Evolutionary conservation across 2,797 vertebrate genomes (phyloP), one percentile per base, ranked within the genome.

Genomic region (Catostomus latipinnis): DNA sequence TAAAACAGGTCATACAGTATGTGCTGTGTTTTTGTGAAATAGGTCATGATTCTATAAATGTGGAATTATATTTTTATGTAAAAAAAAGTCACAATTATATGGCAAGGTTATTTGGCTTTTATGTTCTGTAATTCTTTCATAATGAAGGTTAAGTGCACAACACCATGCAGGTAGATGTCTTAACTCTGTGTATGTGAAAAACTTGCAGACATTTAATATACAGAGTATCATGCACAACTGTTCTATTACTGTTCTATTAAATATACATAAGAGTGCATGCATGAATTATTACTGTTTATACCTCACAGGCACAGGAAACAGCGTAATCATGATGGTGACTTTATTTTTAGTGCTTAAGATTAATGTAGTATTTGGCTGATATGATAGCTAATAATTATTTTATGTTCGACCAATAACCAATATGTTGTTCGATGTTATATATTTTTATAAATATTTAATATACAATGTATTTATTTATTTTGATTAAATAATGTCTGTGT

Each of bases 61-160:
- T 70, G 57, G 34, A 70, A 46, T 69, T 70, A 61, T 70, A 43
- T 70, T n/a, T 78, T 70, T 58, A 22, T 68, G 12, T 61, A 61
- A 45, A 57, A 34, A 45, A 57, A n/a, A 48, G 52, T 2, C 4
- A 6, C 48, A 52, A 57, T 76, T 76, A 65, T 54, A 54, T 61
- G 53, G 58, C 48, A 18, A 6, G 53, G 76, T 53, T 78, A 68
- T 70, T 53, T 70, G 57, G 46, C 11, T 71, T 78, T 69, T 62
- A 45, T 62, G 50, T 62, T 78, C 57, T 53, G 6, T 71, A 70
- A 70, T 78, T 34, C 57, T 78, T 22, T 62, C 10, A 53, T 53
- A 70, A 62, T 78, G 57, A 53, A 70, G 67, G 48, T 46, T 78
- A 10, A 46, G 45, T 70, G 52, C 48, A 53, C 22, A 22, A 60